A percentile compares a stretch with the other conserved stretches of the same genome.
phyloP scores from a whole-genome alignment of 2,797 vertebrate species.

The Momotus momota region DNA sequence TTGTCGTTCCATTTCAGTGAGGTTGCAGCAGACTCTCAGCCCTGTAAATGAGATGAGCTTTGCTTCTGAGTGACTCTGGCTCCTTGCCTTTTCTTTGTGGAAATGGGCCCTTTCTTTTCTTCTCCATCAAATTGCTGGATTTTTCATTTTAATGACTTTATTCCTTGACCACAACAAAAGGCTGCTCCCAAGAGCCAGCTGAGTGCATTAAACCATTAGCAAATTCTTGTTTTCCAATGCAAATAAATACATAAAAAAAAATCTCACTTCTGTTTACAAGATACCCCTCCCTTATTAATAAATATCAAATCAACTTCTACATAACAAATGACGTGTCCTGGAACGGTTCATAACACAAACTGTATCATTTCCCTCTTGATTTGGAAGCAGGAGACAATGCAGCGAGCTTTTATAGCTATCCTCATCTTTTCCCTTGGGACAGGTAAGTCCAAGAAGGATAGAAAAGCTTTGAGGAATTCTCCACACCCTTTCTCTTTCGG shows the following conservation, averaged over 20 bases:
- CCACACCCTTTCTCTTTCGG: not conserved
- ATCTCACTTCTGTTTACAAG: not conserved
- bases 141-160: not conserved
- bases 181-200: constrained; percentile 38
- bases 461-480: not conserved
- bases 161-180: constrained; percentile 15
- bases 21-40: not conserved
- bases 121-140: not conserved
- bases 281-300: constrained; percentile 2
- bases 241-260: not conserved
- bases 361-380: not conserved
- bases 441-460: constrained; percentile 7
- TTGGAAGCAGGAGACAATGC: constrained; percentile 33
- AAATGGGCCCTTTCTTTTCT: not conserved
- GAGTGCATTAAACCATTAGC: constrained; percentile 66
- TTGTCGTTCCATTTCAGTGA: not conserved
- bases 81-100: not conserved
- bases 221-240: not conserved
- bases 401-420: constrained; percentile 13
- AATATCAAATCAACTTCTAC: constrained; percentile 9
- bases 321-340: constrained; percentile 9
- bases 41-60: not conserved
- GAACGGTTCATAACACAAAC: not conserved
- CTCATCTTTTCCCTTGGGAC: constrained; percentile 46
- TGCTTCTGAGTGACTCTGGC: not conserved